These are phyloP conservation scores for Chrysomallon squamiferum DNA, from an alignment of 1,140 invertebrate genomes.

Conservation along the genomic window DNA sequence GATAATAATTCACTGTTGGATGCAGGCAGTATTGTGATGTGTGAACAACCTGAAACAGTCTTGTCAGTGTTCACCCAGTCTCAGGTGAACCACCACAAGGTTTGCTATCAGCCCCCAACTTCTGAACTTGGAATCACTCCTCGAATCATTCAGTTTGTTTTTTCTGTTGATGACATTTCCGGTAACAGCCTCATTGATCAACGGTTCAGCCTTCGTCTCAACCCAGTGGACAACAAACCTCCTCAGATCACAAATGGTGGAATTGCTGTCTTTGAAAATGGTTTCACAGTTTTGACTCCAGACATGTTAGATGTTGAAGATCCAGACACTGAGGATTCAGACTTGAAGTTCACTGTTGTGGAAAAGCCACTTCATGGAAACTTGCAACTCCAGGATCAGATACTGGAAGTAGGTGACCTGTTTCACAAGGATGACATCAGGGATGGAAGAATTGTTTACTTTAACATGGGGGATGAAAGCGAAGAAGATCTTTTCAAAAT, in stretches of 20 bases:
- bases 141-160: slow-evolving; percentile 59
- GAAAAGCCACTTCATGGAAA: slow-evolving; percentile 26
- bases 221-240: slow-evolving; percentile 62
- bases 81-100: slow-evolving; percentile 61
- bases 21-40: slow-evolving; percentile 56
- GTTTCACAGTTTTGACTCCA: slow-evolving; percentile 45
- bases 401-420: slow-evolving; percentile 45
- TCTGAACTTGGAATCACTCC: slow-evolving; percentile 58
- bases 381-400: slow-evolving; percentile 17
- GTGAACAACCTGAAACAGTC: slow-evolving; percentile 47
- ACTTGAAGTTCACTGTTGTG: slow-evolving; percentile 43
- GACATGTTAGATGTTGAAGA: slow-evolving; percentile 58
- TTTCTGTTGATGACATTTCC: slow-evolving; percentile 57
- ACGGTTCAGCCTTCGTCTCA: slow-evolving; percentile 55
- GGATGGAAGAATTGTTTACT: slow-evolving; percentile 55
- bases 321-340: slow-evolving; percentile 48
- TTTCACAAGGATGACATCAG: slow-evolving; percentile 55
- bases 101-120: slow-evolving; percentile 62
- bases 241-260: slow-evolving; percentile 57
- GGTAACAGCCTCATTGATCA: slow-evolving; percentile 59
- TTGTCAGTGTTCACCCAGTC: slow-evolving; percentile 59
- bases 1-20: slow-evolving; percentile 50
- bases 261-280: slow-evolving; percentile 55
- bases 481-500: slow-evolving; percentile 54
- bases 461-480: slow-evolving; percentile 50